Evolutionary conservation across 2,797 vertebrate species (phyloP).

Genomic region (Craterocephalus amniculus): DNA sequence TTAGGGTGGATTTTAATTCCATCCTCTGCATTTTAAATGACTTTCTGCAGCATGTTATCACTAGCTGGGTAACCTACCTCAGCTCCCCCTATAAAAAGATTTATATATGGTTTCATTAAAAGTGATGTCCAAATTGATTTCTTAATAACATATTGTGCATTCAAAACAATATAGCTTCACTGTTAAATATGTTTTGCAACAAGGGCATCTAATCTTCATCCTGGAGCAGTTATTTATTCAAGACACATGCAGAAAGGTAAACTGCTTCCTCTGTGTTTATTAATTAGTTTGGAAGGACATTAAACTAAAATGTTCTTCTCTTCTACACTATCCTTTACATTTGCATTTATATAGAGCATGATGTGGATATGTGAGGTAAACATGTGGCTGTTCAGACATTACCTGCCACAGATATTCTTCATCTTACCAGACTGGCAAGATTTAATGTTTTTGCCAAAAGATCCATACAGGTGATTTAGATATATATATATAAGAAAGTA

Average conservation of each 20-base stretch:
- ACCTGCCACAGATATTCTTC: not conserved
- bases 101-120: slow-evolving; percentile 59
- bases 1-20: slow-evolving; percentile 73
- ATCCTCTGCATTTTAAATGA: slow-evolving; percentile 77
- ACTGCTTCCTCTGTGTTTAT: slow-evolving; percentile 28
- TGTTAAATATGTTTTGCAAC: slow-evolving; percentile 11
- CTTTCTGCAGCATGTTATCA: slow-evolving; percentile 75
- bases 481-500: not conserved
- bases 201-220: slow-evolving; percentile 4
- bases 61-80: slow-evolving; percentile 59
- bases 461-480: not conserved
- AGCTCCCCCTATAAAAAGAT: slow-evolving; percentile 51
- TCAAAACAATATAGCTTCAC: slow-evolving; percentile 20
- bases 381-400: not conserved
- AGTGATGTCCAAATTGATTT: slow-evolving; percentile 36
- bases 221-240: slow-evolving; percentile 5
- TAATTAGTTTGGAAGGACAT: slow-evolving; percentile 28
- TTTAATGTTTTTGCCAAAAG: not conserved
- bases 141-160: slow-evolving; percentile 9
- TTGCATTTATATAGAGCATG: not conserved
- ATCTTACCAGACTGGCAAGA: not conserved
- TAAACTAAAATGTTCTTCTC: not conserved
- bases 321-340: not conserved
- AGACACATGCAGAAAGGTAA: slow-evolving; percentile 14
- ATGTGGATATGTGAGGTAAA: not conserved